These are phyloP conservation scores for Leucoraja erinaceus DNA, from an alignment of 2,113 vertebrate genomes.

Conservation along the genomic window DNA sequence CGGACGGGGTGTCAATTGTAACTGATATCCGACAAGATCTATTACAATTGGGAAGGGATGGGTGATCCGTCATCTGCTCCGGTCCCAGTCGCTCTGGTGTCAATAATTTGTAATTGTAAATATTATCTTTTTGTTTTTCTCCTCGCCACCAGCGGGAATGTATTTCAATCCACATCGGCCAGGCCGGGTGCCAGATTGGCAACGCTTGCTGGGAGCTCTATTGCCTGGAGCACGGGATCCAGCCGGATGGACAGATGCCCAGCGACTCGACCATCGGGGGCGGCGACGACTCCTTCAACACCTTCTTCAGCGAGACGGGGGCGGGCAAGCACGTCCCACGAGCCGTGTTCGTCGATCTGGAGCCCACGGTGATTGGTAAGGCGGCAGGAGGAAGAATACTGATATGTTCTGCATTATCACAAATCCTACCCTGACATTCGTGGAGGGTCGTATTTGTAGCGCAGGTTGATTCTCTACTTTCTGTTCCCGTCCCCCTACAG, in stretches of 20 bases:
- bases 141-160: conserved; percentile 65
- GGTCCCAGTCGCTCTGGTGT: neutral
- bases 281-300: conserved; percentile 62
- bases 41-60: too few relatives aligned
- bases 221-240: conserved; percentile 67
- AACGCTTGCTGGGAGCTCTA: conserved; percentile 74
- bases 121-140: too few relatives aligned
- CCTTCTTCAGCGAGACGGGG: conserved; percentile 64
- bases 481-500: conserved; percentile 46
- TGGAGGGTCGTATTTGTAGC: fast-evolving
- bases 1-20: too few relatives aligned
- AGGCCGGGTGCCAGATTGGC: conserved; percentile 87
- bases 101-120: neutral
- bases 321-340: conserved; percentile 64
- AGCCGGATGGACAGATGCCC: conserved; percentile 61
- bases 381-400: neutral
- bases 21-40: too few relatives aligned
- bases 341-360: conserved; percentile 66
- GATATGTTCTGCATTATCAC: neutral
- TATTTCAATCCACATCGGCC: conserved; percentile 80
- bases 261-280: conserved; percentile 45
- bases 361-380: conserved; percentile 66
- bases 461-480: neutral
- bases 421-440: neutral
- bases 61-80: neutral